Base-by-base conservation (phyloP, 2,888 invertebrate species). In the Ichneumoninae sp. region DNA sequence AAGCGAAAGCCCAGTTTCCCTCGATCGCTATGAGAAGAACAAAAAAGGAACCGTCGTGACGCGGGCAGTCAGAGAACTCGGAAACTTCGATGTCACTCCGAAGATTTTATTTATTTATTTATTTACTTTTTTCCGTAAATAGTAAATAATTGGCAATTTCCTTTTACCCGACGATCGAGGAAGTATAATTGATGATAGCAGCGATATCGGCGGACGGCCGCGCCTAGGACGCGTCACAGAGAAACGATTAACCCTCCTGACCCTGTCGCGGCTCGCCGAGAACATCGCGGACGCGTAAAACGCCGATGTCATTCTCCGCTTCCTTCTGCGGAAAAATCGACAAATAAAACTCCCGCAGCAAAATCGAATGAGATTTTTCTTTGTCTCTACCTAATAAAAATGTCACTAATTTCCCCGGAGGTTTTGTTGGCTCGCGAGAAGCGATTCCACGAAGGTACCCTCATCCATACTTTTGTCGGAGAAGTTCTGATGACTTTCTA, bases 401-500 rank as follows among this genome's bases (percentile, higher is more conserved):
- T 86, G 63, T 78, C 66, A 66, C 71, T 87, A 85, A 88, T 88
- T 89, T 89, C 88, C 87, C 88, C 74, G 60, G 88, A 87, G 89
- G 57, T 73, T 77, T 33, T 70, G 54, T 50, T 16, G 26, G 30
- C 0, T 69, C n/a, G 69, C 2, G 22, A 30, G 8, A 6, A 26
- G n/a, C 13, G n/a, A 16, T 8, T 54, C 8, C 54, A 4, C n/a
- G 16, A 44, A 44, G 19, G 47, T 36, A 33, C 1, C 7, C 50
- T 19, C 74, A 26, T 63, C 19, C 33, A 7, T 6, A 47, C 74
- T 13, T 19, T 16, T 36, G 47, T 50, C 22, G 52, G 47, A 10
- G n/a, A 63, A 33, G 60, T 63, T 63, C 33, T n/a, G 33, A 63
- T 63, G 60, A 63, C 60, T 63, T 63, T n/a, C 60, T 63, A 33